phyloP scores from a whole-genome alignment of 1,140 invertebrate species.

The Palaemon carinicauda region DNA sequence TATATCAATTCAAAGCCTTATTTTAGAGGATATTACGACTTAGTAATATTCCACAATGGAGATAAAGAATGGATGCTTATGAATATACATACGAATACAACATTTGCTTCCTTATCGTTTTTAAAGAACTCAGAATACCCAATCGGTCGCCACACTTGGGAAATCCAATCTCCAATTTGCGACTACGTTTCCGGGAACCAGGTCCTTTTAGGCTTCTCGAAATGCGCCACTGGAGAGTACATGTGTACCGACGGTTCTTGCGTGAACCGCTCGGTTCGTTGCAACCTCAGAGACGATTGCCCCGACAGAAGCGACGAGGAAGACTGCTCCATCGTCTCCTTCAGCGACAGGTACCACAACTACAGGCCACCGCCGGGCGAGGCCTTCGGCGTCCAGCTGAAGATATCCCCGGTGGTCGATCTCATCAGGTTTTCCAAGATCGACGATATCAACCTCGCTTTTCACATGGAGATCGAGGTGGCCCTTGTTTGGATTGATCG shows the following conservation, averaged over 20 bases:
- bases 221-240: conserved; percentile 22
- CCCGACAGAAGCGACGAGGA: conserved; percentile 33
- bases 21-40: conserved; percentile 14
- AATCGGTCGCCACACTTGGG: neutral
- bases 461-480: conserved; percentile 39
- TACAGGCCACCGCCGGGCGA: conserved; percentile 16
- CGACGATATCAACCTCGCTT: conserved; percentile 40
- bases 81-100: neutral
- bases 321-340: conserved; percentile 31
- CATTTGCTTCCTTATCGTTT: neutral
- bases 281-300: conserved; percentile 40
- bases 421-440: conserved; percentile 41
- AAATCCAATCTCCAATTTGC: neutral
- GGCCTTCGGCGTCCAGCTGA: neutral
- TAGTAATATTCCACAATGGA: conserved; percentile 4
- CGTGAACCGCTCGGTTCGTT: neutral
- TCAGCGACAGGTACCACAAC: conserved; percentile 39
- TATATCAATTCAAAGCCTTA: conserved; percentile 15
- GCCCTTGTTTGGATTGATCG: neutral
- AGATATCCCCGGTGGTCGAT: conserved; percentile 1
- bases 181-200: neutral
- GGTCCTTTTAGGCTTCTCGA: conserved; percentile 15
- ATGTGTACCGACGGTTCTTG: conserved; percentile 45
- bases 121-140: neutral
- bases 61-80: neutral